These are phyloP conservation scores for Phymorhynchus buccinoides DNA, from an alignment of 1,140 invertebrate genomes.

Conservation along the genomic window DNA sequence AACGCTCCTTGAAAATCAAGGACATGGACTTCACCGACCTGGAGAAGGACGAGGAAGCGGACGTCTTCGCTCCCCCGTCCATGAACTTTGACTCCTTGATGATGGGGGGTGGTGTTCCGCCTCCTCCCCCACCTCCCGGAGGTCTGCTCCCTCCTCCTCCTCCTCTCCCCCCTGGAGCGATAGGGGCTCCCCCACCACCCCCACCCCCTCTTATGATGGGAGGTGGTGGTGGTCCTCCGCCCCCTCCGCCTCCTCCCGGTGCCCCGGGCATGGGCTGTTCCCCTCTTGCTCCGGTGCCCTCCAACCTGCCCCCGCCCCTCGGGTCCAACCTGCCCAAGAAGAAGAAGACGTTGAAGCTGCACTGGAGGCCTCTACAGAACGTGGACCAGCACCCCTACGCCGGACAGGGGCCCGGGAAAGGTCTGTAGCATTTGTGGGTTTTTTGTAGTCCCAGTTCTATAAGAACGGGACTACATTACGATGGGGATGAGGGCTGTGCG, in stretches of 20 bases:
- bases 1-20: constrained; percentile 89
- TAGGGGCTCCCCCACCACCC: constrained; percentile 62
- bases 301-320: constrained; percentile 69
- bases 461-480: too few relatives aligned
- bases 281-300: constrained; percentile 64
- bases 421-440: too few relatives aligned
- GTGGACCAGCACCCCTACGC: constrained; percentile 76
- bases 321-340: constrained; percentile 82
- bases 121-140: constrained; percentile 75
- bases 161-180: constrained; percentile 61
- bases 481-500: too few relatives aligned
- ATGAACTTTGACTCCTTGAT: constrained; percentile 40
- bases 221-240: constrained; percentile 68
- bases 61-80: constrained; percentile 66
- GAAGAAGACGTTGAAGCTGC: constrained; percentile 98
- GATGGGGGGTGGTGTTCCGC: constrained; percentile 56
- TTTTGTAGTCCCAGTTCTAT: too few relatives aligned
- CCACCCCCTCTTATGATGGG: constrained; percentile 67
- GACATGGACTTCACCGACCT: constrained; percentile 97
- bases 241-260: constrained; percentile 64
- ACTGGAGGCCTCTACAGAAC: constrained; percentile 90
- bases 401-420: constrained; percentile 75
- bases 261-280: constrained; percentile 52
- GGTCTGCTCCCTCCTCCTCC: constrained; percentile 70
- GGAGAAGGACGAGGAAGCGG: constrained; percentile 77